phyloP scores from a whole-genome alignment of 2,797 vertebrate species.

The Amniataba percoides region DNA sequence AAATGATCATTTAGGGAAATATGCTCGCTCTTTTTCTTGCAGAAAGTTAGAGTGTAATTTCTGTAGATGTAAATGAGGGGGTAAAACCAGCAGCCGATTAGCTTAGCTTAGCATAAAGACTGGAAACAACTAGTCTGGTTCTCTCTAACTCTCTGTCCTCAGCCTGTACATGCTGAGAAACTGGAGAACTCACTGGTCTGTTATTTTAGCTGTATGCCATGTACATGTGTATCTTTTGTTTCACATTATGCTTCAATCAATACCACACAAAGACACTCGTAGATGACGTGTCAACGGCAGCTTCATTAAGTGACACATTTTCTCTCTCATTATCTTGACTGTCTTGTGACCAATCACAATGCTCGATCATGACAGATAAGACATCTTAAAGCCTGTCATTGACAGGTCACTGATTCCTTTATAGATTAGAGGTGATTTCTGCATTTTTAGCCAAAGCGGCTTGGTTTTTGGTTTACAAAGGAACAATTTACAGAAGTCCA shows the following conservation, averaged over 20 bases:
- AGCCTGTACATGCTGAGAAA: background rate
- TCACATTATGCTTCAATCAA: conserved; percentile 60
- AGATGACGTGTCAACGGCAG: conserved; percentile 29
- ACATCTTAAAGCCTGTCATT: background rate
- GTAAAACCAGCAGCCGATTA: background rate
- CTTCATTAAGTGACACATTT: conserved; percentile 4
- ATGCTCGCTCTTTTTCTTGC: background rate
- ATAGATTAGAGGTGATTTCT: conserved; percentile 15
- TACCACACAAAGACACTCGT: conserved; percentile 52
- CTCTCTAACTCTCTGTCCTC: background rate
- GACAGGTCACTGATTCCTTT: background rate
- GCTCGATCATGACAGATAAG: conserved; percentile 5
- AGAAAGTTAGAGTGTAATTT: background rate
- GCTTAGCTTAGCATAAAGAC: background rate
- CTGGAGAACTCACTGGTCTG: background rate
- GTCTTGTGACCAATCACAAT: conserved; percentile 24
- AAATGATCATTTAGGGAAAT: background rate
- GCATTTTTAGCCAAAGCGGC: background rate
- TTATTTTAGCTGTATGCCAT: background rate
- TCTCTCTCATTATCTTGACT: background rate
- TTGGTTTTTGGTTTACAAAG: background rate
- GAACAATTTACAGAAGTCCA: background rate
- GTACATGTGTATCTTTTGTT: conserved; percentile 40
- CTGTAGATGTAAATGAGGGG: background rate
- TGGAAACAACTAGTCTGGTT: background rate